Base-by-base conservation (phyloP, 2,113 vertebrate genomes). In the Columba livia region DNA sequence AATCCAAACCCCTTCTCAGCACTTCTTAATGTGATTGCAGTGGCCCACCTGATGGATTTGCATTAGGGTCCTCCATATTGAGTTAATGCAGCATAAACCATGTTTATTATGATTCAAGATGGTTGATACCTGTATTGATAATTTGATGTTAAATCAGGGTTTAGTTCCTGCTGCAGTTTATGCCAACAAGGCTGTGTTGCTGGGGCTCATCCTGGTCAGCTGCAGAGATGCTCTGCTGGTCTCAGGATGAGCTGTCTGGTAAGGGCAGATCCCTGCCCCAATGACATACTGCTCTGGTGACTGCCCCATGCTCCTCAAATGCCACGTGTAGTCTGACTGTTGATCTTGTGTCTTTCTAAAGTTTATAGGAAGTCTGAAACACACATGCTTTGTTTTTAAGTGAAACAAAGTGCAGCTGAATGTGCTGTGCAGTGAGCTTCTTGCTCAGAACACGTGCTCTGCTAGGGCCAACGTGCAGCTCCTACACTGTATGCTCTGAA, bases 281-380 rank as follows among this genome's bases (percentile, higher is more conserved):
- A 6, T n/a, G 40, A 5, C 21, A 4, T 40, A 40, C 61, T 40
- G 28, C 42, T 83, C 75, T 1, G 2, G 25, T 71, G 79, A 32
- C 65, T 53, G 65, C 29, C 50, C 5, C 32, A 5, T 66, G 67
- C 50, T 60, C 32, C 51, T 47, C 34, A 3, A 5, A 69, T 77
- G 32, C 20, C 0, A 0, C 24, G 13, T 11, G 5, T 20, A 80
- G 36, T 51, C 53, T 42, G 11, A 29, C 15, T 15, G 44, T 51
- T 51, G 51, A 72, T 77, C 53, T 64, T 40, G n/a, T 48, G 24
- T 6, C 18, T 70, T 29, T 44, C 11, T 26, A 11, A 82, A 29
- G 29, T 34, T 40, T 16, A 19, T 5, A 53, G 38, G 61, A 62
- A 34, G 32, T 34, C 4, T 47, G 73, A 71, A 85, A n/a, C 13